Evolutionary conservation across 2,113 vertebrate genomes (phyloP).

Genomic region (Ctenomys sociabilis): DNA sequence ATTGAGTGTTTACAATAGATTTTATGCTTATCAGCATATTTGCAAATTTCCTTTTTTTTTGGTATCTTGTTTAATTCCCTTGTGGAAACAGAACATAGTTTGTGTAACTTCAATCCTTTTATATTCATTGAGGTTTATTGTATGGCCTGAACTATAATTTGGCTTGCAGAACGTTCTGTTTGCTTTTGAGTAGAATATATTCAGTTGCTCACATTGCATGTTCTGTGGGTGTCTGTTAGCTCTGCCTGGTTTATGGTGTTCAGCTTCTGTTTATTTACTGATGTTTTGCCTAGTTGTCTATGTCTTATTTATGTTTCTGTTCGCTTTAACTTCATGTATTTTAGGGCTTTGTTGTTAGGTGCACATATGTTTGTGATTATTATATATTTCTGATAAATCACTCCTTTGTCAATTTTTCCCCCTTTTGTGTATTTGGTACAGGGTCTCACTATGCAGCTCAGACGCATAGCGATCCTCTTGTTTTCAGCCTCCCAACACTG

Average conservation of each 20-base stretch:
- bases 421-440: too few relatives aligned
- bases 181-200: not conserved
- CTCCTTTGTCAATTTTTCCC: not conserved
- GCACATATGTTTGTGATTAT: not conserved
- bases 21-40: not conserved
- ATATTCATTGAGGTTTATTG: not conserved
- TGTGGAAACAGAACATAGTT: not conserved
- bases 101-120: not conserved
- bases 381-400: not conserved
- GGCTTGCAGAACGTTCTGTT: not conserved
- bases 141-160: not conserved
- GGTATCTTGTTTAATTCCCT: not conserved
- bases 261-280: constrained; percentile 14
- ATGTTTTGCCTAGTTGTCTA: not conserved
- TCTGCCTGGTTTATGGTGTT: not conserved
- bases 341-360: not conserved
- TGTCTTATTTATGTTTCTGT: not conserved
- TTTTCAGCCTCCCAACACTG: too few relatives aligned
- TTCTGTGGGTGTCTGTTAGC: not conserved
- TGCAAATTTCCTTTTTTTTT: constrained; percentile 4
- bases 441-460: too few relatives aligned
- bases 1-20: not conserved
- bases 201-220: not conserved
- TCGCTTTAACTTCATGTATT: not conserved
- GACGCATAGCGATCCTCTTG: too few relatives aligned